These are phyloP conservation scores for Penaeus chinensis DNA, from an alignment of 1,140 invertebrate genomes.

Conservation along the genomic window DNA sequence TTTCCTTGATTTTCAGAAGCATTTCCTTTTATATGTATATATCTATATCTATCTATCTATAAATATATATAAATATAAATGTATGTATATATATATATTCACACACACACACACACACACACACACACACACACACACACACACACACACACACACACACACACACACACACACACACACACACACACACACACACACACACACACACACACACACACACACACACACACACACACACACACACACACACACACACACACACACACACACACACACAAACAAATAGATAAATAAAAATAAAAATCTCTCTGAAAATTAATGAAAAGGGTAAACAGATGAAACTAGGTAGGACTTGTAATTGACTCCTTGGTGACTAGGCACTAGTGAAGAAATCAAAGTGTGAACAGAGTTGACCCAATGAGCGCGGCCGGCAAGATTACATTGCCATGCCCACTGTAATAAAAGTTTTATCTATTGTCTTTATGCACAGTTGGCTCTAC, in stretches of 20 bases:
- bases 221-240: not conserved
- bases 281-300: no score
- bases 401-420: no score
- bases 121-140: not conserved
- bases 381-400: no score
- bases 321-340: not conserved
- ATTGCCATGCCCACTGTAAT: no score
- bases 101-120: conserved; percentile 18
- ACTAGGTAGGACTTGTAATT: no score
- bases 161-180: not conserved
- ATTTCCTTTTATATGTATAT: no score
- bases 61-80: not conserved
- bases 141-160: not conserved
- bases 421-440: no score
- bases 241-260: not conserved
- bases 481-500: no score
- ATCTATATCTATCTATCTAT: not conserved
- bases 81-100: not conserved
- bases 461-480: no score
- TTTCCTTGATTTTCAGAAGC: no score
- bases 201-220: not conserved
- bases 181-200: not conserved
- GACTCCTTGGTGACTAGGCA: not conserved
- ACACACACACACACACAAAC: not conserved
- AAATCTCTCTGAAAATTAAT: not conserved